Conservation (phyloP, 2,113 vertebrate species). For the Tympanuchus pallidicinctus region DNA sequence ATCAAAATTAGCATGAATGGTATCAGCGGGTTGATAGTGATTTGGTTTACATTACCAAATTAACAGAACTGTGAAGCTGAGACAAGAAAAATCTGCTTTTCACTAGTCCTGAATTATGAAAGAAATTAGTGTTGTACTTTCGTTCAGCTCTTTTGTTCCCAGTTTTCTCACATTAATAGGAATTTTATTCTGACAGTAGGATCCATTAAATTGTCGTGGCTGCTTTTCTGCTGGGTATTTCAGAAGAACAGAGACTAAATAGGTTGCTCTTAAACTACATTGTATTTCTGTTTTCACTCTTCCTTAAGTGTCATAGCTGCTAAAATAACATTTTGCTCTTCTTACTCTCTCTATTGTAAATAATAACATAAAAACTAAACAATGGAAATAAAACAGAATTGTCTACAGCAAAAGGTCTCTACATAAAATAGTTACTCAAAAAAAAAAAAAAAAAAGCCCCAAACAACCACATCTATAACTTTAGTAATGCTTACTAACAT, state of each 20-base stretch:
- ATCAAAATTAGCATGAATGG: not conserved
- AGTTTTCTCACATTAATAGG: not conserved
- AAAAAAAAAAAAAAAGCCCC: not conserved
- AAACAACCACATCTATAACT: not conserved
- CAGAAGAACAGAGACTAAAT: not conserved
- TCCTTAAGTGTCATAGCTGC: not conserved
- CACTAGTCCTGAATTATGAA: not conserved
- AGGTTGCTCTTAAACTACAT: not conserved
- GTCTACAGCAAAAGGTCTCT: constrained; percentile 44
- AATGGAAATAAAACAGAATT: constrained; percentile 21
- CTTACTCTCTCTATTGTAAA: constrained; percentile 4
- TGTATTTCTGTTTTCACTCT: constrained; percentile 6
- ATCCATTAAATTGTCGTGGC: not conserved
- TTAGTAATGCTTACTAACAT: constrained; percentile 6
- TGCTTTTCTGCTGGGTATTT: not conserved
- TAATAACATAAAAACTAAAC: constrained; percentile 35
- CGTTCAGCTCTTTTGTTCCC: not conserved
- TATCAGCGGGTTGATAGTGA: not conserved
- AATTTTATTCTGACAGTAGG: not conserved
- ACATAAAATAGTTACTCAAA: constrained; percentile 4
- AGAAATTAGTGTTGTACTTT: not conserved
- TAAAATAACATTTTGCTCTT: constrained; percentile 20
- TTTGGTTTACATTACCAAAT: constrained; percentile 37
- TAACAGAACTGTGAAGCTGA: not conserved
- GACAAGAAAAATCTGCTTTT: not conserved